Percentiles rank a stretch among this genome's conserved stretches.
Conservation (phyloP, 2,888 invertebrate genomes). For the Dynastes tityus region DNA sequence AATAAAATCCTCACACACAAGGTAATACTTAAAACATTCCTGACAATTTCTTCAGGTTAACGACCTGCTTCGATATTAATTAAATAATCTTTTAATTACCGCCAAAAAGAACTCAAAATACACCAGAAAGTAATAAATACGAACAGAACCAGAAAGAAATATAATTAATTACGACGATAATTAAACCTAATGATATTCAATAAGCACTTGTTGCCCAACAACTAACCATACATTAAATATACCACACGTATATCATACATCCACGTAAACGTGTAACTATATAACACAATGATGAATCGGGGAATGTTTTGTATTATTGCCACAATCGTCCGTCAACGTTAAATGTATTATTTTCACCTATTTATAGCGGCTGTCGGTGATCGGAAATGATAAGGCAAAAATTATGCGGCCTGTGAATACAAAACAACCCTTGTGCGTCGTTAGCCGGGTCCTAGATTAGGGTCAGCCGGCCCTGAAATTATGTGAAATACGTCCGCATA, state of each 20-base stretch:
- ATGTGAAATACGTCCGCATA: slow-evolving; percentile 27
- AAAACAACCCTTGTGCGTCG: slow-evolving; percentile 39
- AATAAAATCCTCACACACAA: too few relatives aligned
- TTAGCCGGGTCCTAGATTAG: slow-evolving; percentile 26
- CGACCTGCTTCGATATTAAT: too few relatives aligned
- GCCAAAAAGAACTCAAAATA: too few relatives aligned
- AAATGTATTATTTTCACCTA: slow-evolving; percentile 46
- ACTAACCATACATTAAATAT: too few relatives aligned
- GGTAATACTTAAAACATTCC: too few relatives aligned
- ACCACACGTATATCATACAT: too few relatives aligned
- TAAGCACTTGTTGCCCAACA: slow-evolving; percentile 6
- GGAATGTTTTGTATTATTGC: slow-evolving; percentile 7
- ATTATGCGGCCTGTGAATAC: slow-evolving; percentile 45
- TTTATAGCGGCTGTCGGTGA: slow-evolving; percentile 40
- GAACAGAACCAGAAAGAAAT: neutral
- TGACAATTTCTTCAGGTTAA: too few relatives aligned
- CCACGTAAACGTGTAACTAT: neutral
- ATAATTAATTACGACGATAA: slow-evolving; percentile 18
- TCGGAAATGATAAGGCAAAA: slow-evolving; percentile 52
- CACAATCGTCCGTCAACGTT: slow-evolving; percentile 8
- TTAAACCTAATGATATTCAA: slow-evolving; percentile 17
- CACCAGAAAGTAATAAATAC: slow-evolving; percentile 13
- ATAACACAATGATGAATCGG: neutral
- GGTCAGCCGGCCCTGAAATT: slow-evolving; percentile 44
- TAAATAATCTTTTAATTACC: too few relatives aligned